Evolutionary conservation across 2,797 vertebrate species (phyloP), one percentile per base, ranked within the genome.

Genomic region (Taenioides sp.): DNA sequence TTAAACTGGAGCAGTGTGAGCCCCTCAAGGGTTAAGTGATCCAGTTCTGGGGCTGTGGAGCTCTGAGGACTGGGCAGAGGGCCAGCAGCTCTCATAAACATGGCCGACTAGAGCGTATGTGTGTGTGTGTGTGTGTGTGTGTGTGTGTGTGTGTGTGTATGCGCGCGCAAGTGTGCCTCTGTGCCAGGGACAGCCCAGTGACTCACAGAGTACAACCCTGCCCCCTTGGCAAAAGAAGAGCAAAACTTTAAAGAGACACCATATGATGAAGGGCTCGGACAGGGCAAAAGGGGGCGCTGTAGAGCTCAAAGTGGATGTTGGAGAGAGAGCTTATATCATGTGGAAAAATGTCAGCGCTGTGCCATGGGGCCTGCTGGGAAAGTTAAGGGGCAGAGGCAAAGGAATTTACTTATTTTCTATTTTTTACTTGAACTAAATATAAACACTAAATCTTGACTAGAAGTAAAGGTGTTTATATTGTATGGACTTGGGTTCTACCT

Each of bases 111-210:
- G 43, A 27, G 64, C 16, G 18, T 31, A 4, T 90, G 79, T 75
- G 71, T 80, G 80, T 65, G 71, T 77, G 79, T 80, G 75, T 75
- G 76, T 40, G 68, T 79, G 79, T 65, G 37, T 86, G 75, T 85
- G 72, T 77, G 83, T 88, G 81, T 59, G 69, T 77, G 83, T 78
- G 82, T 88, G 81, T 27, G 25, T 27, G 25, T 27, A 27, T 59
- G 69, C 76, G 83, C 83, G 85, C 84, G 74, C 84, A 82, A 87
- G 81, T 88, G 86, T 92, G 92, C 89, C 77, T 88, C 83, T 89
- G 86, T 92, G 92, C 93, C 92, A 94, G 93, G 91, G 93, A 94
- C 94, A 92, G 91, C 92, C 93, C 92, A 94, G 92, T 93, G 92
- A 94, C 90, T 94, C 92, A 93, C 79, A 62, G 86, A 87, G 86